A percentile compares a stretch with the other conserved stretches of the same genome.
These are phyloP conservation scores for Sorex fumeus DNA, from an alignment of 2,113 vertebrate genomes.

Conservation along the genomic window DNA sequence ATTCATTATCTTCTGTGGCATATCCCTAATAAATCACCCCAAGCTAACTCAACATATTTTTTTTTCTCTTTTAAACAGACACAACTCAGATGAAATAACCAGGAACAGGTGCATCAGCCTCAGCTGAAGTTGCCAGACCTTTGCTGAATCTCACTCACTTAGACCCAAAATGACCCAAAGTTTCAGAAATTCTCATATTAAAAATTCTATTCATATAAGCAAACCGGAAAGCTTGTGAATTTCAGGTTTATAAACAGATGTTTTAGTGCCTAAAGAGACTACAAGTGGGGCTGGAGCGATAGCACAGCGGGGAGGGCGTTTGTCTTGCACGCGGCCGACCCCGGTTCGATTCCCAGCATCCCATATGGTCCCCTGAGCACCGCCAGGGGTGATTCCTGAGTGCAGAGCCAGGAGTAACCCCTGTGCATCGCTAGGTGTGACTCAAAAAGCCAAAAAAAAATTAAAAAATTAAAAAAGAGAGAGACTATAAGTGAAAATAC, in stretches of 20 bases:
- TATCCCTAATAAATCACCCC: not conserved
- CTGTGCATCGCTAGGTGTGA: too few relatives aligned
- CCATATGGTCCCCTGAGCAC: too few relatives aligned
- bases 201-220: not conserved
- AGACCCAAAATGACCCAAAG: constrained; percentile 29
- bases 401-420: too few relatives aligned
- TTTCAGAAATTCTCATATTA: constrained; percentile 7
- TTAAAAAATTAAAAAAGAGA: too few relatives aligned
- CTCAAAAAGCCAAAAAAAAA: too few relatives aligned
- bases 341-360: too few relatives aligned
- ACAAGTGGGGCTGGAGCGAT: too few relatives aligned
- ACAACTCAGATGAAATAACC: constrained; percentile 47
- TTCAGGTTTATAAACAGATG: constrained; percentile 41
- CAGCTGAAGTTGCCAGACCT: constrained; percentile 8
- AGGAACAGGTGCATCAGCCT: not conserved
- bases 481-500: too few relatives aligned
- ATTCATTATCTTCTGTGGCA: not conserved
- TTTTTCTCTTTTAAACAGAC: constrained; percentile 20
- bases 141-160: not conserved
- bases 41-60: constrained; percentile 19
- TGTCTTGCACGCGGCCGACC: too few relatives aligned
- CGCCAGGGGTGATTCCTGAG: too few relatives aligned
- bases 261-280: not conserved
- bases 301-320: too few relatives aligned
- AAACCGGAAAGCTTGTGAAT: not conserved